Evolutionary conservation across 2,113 vertebrate genomes (phyloP).

Genomic region (Dromaius novaehollandiae): DNA sequence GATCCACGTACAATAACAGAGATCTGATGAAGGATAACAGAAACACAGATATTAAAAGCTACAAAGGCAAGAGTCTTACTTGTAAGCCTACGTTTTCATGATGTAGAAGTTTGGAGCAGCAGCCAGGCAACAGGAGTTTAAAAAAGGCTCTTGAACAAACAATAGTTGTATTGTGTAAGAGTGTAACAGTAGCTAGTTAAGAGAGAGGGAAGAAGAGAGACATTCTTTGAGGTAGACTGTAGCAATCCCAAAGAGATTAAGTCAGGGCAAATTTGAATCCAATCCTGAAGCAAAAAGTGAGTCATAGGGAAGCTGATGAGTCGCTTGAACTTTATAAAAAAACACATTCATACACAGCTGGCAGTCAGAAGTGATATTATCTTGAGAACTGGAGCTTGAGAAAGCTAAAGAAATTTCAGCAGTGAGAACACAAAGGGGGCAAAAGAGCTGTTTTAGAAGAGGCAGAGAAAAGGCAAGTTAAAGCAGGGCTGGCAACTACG

Average conservation of each 20-base stretch:
- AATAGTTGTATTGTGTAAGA: conserved; percentile 64
- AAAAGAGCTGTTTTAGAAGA: neutral
- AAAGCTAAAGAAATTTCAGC: conserved; percentile 39
- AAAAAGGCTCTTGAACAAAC: conserved; percentile 60
- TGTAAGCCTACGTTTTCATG: conserved; percentile 43
- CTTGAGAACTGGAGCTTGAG: conserved; percentile 14
- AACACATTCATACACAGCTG: conserved; percentile 49
- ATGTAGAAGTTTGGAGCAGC: conserved; percentile 58
- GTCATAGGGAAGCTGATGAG: conserved; percentile 67
- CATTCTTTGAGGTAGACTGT: conserved; percentile 68
- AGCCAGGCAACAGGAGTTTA: conserved; percentile 56
- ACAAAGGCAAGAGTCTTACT: conserved; percentile 37
- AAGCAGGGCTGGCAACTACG: neutral
- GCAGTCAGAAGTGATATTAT: conserved; percentile 64
- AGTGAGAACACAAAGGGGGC: neutral
- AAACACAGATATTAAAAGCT: conserved; percentile 29
- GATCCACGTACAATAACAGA: conserved; percentile 16
- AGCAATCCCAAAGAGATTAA: conserved; percentile 62
- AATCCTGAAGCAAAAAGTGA: conserved; percentile 64
- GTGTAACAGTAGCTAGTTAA: conserved; percentile 61
- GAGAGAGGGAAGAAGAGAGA: conserved; percentile 53
- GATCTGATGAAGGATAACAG: conserved; percentile 14
- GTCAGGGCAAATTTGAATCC: conserved; percentile 60
- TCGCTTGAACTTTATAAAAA: conserved; percentile 53
- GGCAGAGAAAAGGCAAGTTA: conserved; percentile 12